Percentiles rank a stretch among this genome's conserved stretches.
phyloP scores from a whole-genome alignment of 2,888 invertebrate species.

The Drosophila algonquin region DNA sequence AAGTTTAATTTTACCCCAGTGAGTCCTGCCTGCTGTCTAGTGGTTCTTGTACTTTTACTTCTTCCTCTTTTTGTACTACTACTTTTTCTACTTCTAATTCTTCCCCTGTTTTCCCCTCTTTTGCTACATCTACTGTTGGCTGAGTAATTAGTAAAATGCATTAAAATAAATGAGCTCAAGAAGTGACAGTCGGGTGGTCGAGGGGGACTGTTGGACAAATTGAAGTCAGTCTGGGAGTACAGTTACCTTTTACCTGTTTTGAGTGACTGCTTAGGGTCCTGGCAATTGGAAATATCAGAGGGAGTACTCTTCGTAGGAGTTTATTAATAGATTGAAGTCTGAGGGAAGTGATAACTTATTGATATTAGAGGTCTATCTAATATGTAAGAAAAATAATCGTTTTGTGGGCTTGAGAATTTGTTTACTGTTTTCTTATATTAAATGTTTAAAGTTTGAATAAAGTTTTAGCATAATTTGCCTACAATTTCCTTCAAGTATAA shows the following conservation, averaged over 20 bases:
- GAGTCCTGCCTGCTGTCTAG: conserved; percentile 28
- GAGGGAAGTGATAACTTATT: neutral
- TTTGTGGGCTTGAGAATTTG: too few relatives aligned
- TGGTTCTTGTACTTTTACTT: conserved; percentile 26
- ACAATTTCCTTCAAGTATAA: neutral
- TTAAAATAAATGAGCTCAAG: conserved; percentile 67
- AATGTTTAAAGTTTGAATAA: neutral
- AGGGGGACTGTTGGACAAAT: neutral
- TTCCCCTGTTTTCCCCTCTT: neutral
- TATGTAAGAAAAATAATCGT: neutral
- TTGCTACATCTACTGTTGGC: conserved; percentile 23
- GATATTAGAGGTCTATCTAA: neutral
- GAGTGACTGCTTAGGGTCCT: conserved; percentile 12
- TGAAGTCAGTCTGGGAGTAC: conserved; percentile 10
- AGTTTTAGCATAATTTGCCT: too few relatives aligned
- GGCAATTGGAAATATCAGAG: neutral
- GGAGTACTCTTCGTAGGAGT: neutral
- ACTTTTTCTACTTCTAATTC: conserved; percentile 32
- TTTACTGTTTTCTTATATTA: neutral
- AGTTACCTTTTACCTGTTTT: conserved; percentile 33
- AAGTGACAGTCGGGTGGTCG: conserved; percentile 1
- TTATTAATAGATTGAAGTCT: neutral
- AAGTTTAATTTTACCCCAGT: conserved; percentile 60
- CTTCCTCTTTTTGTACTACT: conserved; percentile 42
- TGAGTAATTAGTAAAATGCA: conserved; percentile 73